Evolutionary conservation across 2,888 invertebrate species (phyloP), one percentile per base, ranked within the genome.

Genomic region (Apoda limacodes): DNA sequence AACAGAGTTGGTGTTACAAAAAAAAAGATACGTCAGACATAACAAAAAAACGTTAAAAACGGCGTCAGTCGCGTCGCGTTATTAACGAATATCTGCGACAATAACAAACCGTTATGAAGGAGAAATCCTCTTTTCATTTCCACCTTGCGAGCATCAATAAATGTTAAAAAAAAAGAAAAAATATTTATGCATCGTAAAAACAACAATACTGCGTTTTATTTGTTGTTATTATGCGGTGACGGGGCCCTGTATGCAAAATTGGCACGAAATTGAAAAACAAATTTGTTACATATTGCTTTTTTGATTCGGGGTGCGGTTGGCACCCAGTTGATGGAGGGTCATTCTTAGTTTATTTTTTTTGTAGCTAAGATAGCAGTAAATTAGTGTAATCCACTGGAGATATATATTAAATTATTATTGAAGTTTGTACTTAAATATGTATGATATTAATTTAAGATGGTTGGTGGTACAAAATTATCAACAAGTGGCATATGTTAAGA

Each of bases 261-360:
- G 80, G 74, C 66, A 60, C 63, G 74, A 70, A 80, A 80, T 80
- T 80, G 80, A 80, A 80, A 80, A 74, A 76, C 78, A 78, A 80
- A 80, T 80, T 75, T 67, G 74, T 74, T 76, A 72, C 76, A 75
- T 80, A 80, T 80, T 80, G 80, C 74, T 70, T 76, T 74, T 76
- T 70, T 67, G 60, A 58, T 60, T 59, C 51, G 46, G 45, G 41
- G 46, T 43, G 45, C 40, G 43, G 41, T 39, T 34, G 34, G 29
- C 42, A 39, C 43, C 39, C 45, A 47, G 47, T 50, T 52, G 44
- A 34, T 33, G 40, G 25, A 13, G 59, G 46, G 32, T 37, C 54
- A 67, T 63, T 68, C 66, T 55, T 22, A 30, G 13, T 13, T 25
- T n/a, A n/a, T n/a, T n/a, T n/a, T n/a, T n/a, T n/a, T n/a, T n/a